phyloP scores from a whole-genome alignment of 2,888 invertebrate species.

The Phortica magna region DNA sequence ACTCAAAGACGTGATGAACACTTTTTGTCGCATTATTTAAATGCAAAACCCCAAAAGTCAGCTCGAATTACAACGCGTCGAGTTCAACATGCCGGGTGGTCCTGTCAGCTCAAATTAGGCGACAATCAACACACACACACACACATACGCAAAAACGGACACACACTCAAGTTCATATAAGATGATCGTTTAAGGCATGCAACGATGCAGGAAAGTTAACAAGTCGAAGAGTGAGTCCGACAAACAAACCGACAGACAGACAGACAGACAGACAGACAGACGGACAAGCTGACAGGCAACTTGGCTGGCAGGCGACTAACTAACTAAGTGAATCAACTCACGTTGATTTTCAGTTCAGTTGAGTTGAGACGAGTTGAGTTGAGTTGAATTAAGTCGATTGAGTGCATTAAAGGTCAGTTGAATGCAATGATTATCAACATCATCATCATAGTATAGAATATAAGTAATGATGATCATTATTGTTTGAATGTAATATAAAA shows the following conservation, averaged over 20 bases:
- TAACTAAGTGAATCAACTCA: neutral
- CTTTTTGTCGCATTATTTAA: constrained; percentile 40
- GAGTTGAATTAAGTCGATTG: neutral
- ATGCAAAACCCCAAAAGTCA: constrained; percentile 52
- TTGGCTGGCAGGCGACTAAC: constrained; percentile 6
- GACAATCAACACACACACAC: constrained; percentile 47
- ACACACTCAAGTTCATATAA: neutral
- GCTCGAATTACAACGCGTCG: constrained; percentile 54
- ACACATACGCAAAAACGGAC: neutral
- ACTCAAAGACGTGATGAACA: constrained; percentile 26
- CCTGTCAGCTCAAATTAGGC: constrained; percentile 68
- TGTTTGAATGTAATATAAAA: too few relatives aligned
- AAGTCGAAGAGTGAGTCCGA: neutral
- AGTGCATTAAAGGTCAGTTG: neutral
- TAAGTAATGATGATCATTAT: too few relatives aligned
- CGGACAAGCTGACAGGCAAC: neutral
- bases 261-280: neutral
- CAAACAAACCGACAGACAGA: neutral
- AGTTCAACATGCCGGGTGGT: constrained; percentile 59
- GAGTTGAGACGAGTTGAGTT: neutral
- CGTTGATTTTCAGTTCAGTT: constrained; percentile 1
- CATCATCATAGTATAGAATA: neutral
- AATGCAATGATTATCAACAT: neutral
- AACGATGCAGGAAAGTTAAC: constrained; percentile 1
- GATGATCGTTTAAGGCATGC: constrained; percentile 6